phyloP scores from a whole-genome alignment of 1,140 invertebrate genomes.

The Chymomyza costata region DNA sequence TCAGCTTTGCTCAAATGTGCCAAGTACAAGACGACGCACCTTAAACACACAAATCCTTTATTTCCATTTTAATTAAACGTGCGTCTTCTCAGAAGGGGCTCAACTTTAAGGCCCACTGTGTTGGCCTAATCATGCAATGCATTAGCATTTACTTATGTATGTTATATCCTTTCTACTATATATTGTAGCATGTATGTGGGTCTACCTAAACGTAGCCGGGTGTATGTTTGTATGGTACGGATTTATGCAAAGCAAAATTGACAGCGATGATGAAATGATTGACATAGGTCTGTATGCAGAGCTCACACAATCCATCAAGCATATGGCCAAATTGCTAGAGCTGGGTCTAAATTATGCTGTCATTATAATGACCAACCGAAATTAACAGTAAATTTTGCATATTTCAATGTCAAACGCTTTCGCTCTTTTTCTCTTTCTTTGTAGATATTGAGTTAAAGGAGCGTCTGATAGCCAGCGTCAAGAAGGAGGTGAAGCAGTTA shows the following conservation, averaged over 20 bases:
- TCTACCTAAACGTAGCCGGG: constrained; percentile 1
- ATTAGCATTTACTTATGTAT: constrained; percentile 4
- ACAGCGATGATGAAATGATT: constrained; percentile 63
- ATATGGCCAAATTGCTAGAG: neutral
- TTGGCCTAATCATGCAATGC: too few relatives aligned
- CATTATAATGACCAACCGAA: neutral
- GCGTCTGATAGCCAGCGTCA: constrained; percentile 83
- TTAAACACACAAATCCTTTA: constrained; percentile 59
- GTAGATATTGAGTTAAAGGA: constrained; percentile 79
- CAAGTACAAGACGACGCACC: too few relatives aligned
- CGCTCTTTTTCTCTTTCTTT: neutral
- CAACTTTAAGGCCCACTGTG: constrained; percentile 2
- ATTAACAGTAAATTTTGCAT: neutral
- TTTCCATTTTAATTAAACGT: constrained; percentile 60
- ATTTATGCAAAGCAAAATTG: constrained; percentile 36
- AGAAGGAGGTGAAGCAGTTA: constrained; percentile 90
- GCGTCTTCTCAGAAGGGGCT: constrained; percentile 10
- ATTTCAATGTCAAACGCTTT: neutral
- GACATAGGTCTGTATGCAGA: constrained; percentile 39
- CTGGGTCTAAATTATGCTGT: neutral
- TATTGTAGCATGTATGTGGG: constrained; percentile 45
- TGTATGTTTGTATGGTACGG: constrained; percentile 8
- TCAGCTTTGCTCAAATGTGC: too few relatives aligned
- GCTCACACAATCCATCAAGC: constrained; percentile 25
- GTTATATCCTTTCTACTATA: constrained; percentile 17